Conservation (phyloP, 2,888 invertebrate species). For the Suillia variegata region DNA sequence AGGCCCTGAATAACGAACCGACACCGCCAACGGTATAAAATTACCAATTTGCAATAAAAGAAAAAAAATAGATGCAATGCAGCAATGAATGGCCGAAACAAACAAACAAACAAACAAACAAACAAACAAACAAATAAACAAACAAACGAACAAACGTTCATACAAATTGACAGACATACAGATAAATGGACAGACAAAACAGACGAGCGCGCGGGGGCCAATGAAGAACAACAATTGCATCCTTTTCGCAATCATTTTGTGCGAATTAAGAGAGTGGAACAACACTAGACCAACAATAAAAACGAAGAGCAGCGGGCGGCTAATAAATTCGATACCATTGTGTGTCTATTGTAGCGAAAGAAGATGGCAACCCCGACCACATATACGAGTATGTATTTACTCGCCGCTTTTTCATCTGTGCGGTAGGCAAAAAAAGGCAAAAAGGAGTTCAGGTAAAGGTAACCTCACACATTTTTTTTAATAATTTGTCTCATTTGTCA, state of each 20-base stretch:
- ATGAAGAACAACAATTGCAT: not conserved
- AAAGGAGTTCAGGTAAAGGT: too few relatives aligned
- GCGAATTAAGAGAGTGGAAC: not conserved
- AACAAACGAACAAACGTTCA: not conserved
- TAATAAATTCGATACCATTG: constrained; percentile 30
- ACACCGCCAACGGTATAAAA: constrained; percentile 56
- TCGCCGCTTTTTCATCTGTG: not conserved
- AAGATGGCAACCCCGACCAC: not conserved
- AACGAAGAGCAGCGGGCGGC: constrained; percentile 27
- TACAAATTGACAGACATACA: not conserved
- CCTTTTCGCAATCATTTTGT: not conserved
- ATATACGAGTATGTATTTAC: not conserved
- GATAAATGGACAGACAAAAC: not conserved
- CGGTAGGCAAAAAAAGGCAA: too few relatives aligned
- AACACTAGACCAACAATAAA: constrained; percentile 22
- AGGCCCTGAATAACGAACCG: too few relatives aligned
- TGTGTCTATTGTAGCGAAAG: constrained; percentile 1
- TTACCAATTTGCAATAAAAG: constrained; percentile 53
- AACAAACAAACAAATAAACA: constrained; percentile 5
- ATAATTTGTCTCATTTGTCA: too few relatives aligned
- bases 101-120: constrained; percentile 6
- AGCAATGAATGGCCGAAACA: constrained; percentile 17
- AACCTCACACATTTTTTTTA: too few relatives aligned
- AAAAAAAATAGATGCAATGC: constrained; percentile 18
- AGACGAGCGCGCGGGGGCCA: not conserved